phyloP scores from a whole-genome alignment of 2,113 vertebrate genomes.

The Illadopsis cleaveri region DNA sequence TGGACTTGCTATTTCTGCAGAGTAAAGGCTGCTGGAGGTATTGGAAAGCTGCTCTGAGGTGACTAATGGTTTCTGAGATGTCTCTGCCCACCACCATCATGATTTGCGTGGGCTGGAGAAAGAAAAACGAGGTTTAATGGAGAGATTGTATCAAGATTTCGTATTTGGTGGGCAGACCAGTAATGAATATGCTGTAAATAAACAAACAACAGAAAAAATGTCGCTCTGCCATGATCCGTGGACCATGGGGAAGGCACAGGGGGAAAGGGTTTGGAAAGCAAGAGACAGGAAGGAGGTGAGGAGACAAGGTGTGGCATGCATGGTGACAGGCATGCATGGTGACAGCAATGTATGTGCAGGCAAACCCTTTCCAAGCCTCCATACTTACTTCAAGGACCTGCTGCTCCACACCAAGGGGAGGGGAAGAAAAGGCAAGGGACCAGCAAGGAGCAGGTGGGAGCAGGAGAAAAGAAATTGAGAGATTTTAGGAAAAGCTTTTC shows the following conservation, averaged over 20 bases:
- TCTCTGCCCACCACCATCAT: neutral
- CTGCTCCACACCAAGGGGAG: conserved; percentile 83
- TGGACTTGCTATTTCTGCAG: neutral
- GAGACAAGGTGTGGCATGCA: conserved; percentile 53
- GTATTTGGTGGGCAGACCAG: neutral
- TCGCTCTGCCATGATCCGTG: neutral
- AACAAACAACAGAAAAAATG: neutral
- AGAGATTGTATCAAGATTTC: neutral
- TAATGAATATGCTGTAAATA: neutral
- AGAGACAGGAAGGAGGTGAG: neutral
- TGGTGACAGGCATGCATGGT: conserved; percentile 61
- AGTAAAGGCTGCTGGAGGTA: neutral
- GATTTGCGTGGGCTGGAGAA: neutral
- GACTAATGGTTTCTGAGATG: conserved; percentile 29
- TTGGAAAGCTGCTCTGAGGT: neutral
- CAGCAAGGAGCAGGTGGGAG: conserved; percentile 55
- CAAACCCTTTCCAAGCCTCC: conserved; percentile 16
- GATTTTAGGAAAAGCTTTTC: conserved; percentile 61
- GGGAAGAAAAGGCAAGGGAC: conserved; percentile 60
- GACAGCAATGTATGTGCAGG: neutral
- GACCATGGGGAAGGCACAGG: neutral
- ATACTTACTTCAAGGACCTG: conserved; percentile 99
- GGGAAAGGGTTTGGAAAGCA: neutral
- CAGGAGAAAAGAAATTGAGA: conserved; percentile 64
- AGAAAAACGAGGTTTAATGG: neutral